phyloP scores from a whole-genome alignment of 1,140 invertebrate genomes.

The Lepeophtheirus salmonis region DNA sequence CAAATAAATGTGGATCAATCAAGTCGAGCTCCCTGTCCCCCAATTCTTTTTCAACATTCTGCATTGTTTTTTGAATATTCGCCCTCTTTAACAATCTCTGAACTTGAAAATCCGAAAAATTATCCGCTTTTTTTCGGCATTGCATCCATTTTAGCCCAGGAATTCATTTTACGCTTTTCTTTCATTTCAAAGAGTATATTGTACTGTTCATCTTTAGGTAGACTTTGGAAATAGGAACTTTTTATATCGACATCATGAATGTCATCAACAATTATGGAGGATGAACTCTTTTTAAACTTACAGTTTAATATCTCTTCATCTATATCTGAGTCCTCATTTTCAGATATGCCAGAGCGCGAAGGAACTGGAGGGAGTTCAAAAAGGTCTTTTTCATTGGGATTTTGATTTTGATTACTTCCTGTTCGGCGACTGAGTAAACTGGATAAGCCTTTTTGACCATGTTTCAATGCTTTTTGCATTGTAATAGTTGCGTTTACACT shows the following conservation, averaged over 20 bases:
- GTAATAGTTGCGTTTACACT: slow-evolving; percentile 11
- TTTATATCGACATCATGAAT: slow-evolving; percentile 59
- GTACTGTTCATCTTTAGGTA: slow-evolving; percentile 71
- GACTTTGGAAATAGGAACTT: slow-evolving; percentile 49
- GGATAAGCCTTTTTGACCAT: slow-evolving; percentile 19
- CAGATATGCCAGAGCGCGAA: background rate
- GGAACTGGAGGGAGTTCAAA: slow-evolving; percentile 45
- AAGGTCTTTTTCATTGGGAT: slow-evolving; percentile 39
- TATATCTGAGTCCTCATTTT: slow-evolving; percentile 15
- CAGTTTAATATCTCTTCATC: slow-evolving; percentile 16
- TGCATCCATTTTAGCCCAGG: slow-evolving; percentile 60
- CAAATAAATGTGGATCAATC: slow-evolving; percentile 7
- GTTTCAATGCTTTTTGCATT: slow-evolving; percentile 19
- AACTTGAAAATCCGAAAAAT: slow-evolving; percentile 13
- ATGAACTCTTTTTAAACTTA: slow-evolving; percentile 4
- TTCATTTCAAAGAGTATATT: slow-evolving; percentile 78
- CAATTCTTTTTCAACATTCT: slow-evolving; percentile 5
- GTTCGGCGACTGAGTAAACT: slow-evolving; percentile 12
- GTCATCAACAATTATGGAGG: slow-evolving; percentile 26
- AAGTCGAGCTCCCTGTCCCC: background rate
- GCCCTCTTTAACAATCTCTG: background rate
- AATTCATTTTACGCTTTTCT: slow-evolving; percentile 70
- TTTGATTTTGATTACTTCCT: slow-evolving; percentile 14
- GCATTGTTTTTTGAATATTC: slow-evolving; percentile 9
- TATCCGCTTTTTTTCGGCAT: slow-evolving; percentile 35